These are phyloP conservation scores for Pseudonaja textilis DNA, from an alignment of 2,113 vertebrate genomes.

Conservation along the genomic window DNA sequence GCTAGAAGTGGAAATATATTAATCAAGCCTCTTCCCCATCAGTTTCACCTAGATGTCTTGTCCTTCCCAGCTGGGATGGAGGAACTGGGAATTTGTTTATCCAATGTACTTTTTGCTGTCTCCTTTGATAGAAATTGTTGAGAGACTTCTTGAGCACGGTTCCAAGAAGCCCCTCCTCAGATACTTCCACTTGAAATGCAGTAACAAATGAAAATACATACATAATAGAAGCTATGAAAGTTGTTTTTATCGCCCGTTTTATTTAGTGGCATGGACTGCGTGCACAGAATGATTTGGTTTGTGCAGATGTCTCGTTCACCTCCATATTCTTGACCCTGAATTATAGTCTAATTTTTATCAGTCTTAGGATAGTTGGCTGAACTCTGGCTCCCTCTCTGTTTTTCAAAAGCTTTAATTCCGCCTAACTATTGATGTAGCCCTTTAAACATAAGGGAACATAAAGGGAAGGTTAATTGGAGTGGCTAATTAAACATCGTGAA, in stretches of 20 bases:
- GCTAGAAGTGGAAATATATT: background rate
- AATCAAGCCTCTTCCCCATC: background rate
- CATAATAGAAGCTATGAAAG: background rate
- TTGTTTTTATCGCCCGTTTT: constrained; percentile 36
- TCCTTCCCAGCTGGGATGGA: background rate
- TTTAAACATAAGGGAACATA: constrained; percentile 68
- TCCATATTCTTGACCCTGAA: constrained; percentile 35
- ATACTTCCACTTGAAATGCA: background rate
- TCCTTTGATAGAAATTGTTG: background rate
- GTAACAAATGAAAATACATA: constrained; percentile 13
- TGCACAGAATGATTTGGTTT: constrained; percentile 26
- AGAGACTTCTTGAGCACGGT: background rate
- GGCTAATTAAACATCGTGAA: constrained; percentile 70
- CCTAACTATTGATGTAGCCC: constrained; percentile 57
- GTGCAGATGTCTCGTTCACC: background rate
- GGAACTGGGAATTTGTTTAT: background rate
- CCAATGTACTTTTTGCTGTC: background rate
- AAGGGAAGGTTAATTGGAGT: constrained; percentile 65
- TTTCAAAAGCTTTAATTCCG: constrained; percentile 57
- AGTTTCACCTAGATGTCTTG: background rate
- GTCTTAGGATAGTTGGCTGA: constrained; percentile 53
- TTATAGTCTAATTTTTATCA: constrained; percentile 45
- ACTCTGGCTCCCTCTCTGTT: constrained; percentile 2
- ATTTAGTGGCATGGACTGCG: constrained; percentile 39
- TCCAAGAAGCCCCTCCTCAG: background rate